Evolutionary conservation across 2,888 invertebrate genomes (phyloP).

Genomic region (Lepidochrysops patricia): DNA sequence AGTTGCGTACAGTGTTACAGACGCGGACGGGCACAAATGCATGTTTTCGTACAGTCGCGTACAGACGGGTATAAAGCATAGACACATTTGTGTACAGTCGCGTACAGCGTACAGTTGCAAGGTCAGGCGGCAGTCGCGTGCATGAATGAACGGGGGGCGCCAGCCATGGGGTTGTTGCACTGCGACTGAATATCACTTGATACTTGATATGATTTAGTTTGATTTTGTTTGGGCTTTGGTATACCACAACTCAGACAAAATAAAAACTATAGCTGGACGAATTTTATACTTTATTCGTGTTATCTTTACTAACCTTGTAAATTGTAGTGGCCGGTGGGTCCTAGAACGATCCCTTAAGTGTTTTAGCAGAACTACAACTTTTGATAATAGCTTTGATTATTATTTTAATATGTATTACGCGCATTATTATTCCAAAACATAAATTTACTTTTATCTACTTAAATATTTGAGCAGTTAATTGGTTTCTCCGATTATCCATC

Average conservation of each 20-base stretch:
- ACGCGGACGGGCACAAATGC: too few relatives aligned
- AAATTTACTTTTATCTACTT: not conserved
- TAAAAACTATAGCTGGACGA: too few relatives aligned
- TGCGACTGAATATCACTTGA: not conserved
- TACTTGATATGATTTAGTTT: not conserved
- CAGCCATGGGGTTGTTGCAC: conserved; percentile 18
- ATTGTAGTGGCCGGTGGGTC: too few relatives aligned
- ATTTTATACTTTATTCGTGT: too few relatives aligned
- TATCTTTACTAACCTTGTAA: too few relatives aligned
- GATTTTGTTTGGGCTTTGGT: too few relatives aligned
- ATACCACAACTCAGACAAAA: too few relatives aligned
- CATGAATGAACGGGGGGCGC: conserved; percentile 50
- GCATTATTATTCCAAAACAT: not conserved
- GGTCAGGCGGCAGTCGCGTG: conserved; percentile 14
- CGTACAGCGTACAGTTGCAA: conserved; percentile 9
- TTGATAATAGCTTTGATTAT: not conserved
- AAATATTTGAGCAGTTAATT: not conserved
- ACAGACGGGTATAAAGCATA: not conserved
- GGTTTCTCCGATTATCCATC: not conserved
- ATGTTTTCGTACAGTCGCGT: not conserved
- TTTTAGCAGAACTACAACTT: not conserved
- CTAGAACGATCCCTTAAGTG: too few relatives aligned
- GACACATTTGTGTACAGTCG: conserved; percentile 16
- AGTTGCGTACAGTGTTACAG: too few relatives aligned
- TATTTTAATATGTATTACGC: not conserved